A percentile compares a stretch with the other conserved stretches of the same genome.
phyloP scores from a whole-genome alignment of 2,797 vertebrate species.

The Gallinago stenura region DNA sequence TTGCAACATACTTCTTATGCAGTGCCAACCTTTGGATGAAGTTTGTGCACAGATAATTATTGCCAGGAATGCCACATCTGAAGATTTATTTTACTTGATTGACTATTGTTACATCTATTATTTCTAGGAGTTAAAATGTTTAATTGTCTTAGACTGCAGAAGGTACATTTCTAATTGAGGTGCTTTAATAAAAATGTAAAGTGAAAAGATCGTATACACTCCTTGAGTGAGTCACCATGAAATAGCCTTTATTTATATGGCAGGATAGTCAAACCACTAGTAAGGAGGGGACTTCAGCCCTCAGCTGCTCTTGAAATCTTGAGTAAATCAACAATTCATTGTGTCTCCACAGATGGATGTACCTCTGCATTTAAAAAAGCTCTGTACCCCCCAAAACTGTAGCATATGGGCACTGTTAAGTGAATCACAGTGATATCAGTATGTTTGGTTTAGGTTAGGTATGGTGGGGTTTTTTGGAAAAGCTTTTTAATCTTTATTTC shows the following conservation, averaged over 20 bases:
- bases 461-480: neutral
- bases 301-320: neutral
- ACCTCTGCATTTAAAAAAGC: neutral
- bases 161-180: neutral
- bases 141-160: neutral
- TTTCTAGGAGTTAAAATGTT: neutral
- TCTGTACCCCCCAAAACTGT: neutral
- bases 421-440: neutral
- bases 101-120: neutral
- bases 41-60: neutral
- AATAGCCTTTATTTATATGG: neutral
- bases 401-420: neutral
- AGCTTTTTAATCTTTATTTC: slow-evolving; percentile 28
- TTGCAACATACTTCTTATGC: neutral
- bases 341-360: neutral
- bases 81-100: neutral
- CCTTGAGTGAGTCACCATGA: neutral
- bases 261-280: neutral
- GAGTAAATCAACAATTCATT: neutral
- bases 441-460: neutral
- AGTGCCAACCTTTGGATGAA: neutral
- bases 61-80: neutral
- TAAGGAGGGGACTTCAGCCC: neutral
- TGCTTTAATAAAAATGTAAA: neutral
- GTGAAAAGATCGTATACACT: neutral